phyloP scores from a whole-genome alignment of 1,140 invertebrate genomes.

The Vollenhovia emeryi region DNA sequence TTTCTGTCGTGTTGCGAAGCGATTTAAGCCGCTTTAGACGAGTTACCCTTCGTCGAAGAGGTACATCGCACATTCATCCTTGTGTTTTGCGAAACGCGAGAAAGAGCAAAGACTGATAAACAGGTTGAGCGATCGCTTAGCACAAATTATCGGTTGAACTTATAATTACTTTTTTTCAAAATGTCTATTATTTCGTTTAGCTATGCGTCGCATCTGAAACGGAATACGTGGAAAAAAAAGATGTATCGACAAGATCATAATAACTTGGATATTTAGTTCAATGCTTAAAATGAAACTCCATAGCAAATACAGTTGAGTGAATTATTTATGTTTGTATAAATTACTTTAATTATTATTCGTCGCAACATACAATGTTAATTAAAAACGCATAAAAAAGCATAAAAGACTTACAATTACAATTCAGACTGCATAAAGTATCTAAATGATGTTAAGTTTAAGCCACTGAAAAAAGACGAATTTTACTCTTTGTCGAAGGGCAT shows the following conservation, averaged over 20 bases:
- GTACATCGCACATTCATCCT: not conserved
- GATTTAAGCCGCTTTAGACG: not conserved
- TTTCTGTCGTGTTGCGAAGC: conserved; percentile 23
- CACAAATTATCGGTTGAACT: not conserved
- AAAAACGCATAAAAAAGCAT: not conserved
- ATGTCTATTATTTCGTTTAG: not conserved
- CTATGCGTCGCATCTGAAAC: not conserved
- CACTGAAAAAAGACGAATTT: not conserved
- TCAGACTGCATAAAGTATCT: not conserved
- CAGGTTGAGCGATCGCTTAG: not conserved
- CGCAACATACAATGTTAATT: not conserved
- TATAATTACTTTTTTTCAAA: not conserved
- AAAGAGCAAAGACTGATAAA: conserved; percentile 10
- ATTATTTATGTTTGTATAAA: too few species aligned
- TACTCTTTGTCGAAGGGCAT: conserved; percentile 19
- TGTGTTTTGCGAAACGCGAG: not conserved
- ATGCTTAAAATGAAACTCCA: too few species aligned
- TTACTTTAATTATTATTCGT: not conserved
- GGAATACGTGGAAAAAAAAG: too few species aligned
- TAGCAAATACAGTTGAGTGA: too few species aligned
- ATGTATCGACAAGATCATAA: too few species aligned
- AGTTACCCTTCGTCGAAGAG: not conserved
- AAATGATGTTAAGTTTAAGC: not conserved
- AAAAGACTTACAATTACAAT: not conserved
- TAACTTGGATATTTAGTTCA: too few species aligned